Percentiles rank a stretch among this genome's conserved stretches.
Conservation (phyloP, 2,797 vertebrate species). For the Pseudochirops cupreus region DNA sequence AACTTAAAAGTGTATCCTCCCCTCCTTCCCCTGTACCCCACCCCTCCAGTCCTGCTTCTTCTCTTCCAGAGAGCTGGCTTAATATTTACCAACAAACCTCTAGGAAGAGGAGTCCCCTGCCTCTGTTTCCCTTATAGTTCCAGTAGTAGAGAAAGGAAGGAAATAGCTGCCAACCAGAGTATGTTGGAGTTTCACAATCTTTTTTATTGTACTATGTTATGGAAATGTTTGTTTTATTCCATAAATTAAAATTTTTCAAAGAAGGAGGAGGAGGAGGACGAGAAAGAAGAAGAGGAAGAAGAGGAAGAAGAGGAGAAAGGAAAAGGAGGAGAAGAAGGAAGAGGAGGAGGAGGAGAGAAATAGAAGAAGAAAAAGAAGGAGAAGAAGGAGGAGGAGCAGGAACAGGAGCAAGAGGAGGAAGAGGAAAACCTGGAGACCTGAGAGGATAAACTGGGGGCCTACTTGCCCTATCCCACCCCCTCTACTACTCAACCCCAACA, state of each 20-base stretch:
- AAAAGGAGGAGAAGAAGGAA: too few species aligned
- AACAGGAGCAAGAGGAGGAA: too few species aligned
- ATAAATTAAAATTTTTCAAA: not conserved
- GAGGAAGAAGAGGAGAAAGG: too few species aligned
- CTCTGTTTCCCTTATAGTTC: not conserved
- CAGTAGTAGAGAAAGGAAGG: not conserved
- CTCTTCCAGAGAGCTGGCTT: not conserved
- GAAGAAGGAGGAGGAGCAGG: too few species aligned
- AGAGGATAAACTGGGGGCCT: not conserved
- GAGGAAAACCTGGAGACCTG: not conserved
- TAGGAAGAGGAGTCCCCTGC: not conserved
- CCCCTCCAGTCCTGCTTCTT: not conserved
- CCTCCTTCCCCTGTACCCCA: too few species aligned
- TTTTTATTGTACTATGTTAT: not conserved
- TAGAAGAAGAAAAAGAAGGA: too few species aligned
- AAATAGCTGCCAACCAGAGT: not conserved
- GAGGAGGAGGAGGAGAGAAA: too few species aligned
- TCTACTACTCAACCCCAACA: not conserved
- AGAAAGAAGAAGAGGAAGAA: too few species aligned
- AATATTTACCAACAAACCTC: not conserved
- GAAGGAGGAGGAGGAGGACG: not conserved
- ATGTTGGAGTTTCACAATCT: not conserved
- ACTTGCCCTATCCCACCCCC: not conserved
- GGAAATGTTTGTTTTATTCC: not conserved
- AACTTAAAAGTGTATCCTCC: not conserved